Conservation (phyloP, 1,140 invertebrate genomes). For the Dysdera silvatica region DNA sequence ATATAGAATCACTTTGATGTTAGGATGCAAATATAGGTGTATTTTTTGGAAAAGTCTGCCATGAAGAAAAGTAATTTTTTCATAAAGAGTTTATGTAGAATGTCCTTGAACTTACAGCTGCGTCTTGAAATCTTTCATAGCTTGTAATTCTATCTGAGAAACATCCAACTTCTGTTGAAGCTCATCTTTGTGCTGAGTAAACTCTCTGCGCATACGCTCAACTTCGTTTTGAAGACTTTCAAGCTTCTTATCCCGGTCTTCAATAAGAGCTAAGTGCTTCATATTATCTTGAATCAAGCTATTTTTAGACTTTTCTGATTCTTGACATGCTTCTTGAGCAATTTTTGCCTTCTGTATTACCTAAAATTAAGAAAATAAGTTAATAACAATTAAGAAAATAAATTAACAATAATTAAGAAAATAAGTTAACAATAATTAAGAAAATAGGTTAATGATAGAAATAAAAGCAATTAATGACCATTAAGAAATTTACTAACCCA, state of each 20-base stretch:
- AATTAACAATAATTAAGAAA: not conserved
- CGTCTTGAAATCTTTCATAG: slow-evolving; percentile 24
- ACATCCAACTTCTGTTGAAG: slow-evolving; percentile 30
- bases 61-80: too few species aligned
- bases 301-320: slow-evolving; percentile 9
- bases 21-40: too few species aligned
- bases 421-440: not conserved
- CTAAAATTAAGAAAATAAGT: too few species aligned
- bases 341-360: slow-evolving; percentile 2
- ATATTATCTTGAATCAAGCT: slow-evolving; percentile 13
- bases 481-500: too few species aligned
- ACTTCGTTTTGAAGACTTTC: slow-evolving; percentile 26
- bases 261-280: slow-evolving; percentile 13
- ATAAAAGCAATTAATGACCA: not conserved
- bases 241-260: slow-evolving; percentile 26
- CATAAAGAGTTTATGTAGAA: not conserved
- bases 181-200: slow-evolving; percentile 26
- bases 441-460: not conserved
- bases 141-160: slow-evolving; percentile 17
- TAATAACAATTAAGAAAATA: not conserved
- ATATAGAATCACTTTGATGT: too few species aligned
- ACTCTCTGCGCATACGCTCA: slow-evolving; percentile 24
- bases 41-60: too few species aligned
- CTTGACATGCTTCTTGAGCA: slow-evolving; percentile 1
- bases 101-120: slow-evolving; percentile 2